A percentile compares a stretch with the other conserved stretches of the same genome.
These are phyloP conservation scores for Eubucco bourcierii DNA, from an alignment of 2,113 vertebrate species.

Conservation along the genomic window DNA sequence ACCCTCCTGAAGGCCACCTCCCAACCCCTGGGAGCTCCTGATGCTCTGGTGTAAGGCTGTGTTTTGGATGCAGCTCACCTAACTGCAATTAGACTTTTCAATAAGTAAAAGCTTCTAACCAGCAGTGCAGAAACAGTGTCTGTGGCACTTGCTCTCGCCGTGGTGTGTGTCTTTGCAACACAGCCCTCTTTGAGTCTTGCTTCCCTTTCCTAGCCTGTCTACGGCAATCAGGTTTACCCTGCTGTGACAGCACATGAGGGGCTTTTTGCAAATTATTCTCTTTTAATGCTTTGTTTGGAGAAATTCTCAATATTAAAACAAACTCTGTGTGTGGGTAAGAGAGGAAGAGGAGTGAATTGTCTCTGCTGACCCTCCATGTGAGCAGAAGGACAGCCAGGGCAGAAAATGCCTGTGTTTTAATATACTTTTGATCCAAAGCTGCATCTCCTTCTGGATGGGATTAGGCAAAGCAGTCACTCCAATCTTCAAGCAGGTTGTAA, in stretches of 20 bases:
- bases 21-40: not conserved
- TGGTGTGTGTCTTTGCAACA: not conserved
- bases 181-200: not conserved
- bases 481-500: not conserved
- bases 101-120: not conserved
- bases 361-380: not conserved
- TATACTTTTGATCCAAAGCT: not conserved
- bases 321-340: not conserved
- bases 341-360: not conserved
- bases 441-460: not conserved
- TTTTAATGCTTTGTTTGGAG: not conserved
- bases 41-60: rapidly evolving
- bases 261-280: not conserved
- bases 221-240: not conserved
- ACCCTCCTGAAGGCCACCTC: not conserved
- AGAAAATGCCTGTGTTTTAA: not conserved
- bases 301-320: not conserved
- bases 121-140: not conserved
- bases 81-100: not conserved
- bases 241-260: not conserved
- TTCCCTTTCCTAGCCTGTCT: not conserved
- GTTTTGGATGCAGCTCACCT: not conserved
- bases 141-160: not conserved
- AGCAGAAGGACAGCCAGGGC: not conserved
- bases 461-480: not conserved